Evolutionary conservation across 2,797 vertebrate species (phyloP).

Genomic region (Tinamus major): DNA sequence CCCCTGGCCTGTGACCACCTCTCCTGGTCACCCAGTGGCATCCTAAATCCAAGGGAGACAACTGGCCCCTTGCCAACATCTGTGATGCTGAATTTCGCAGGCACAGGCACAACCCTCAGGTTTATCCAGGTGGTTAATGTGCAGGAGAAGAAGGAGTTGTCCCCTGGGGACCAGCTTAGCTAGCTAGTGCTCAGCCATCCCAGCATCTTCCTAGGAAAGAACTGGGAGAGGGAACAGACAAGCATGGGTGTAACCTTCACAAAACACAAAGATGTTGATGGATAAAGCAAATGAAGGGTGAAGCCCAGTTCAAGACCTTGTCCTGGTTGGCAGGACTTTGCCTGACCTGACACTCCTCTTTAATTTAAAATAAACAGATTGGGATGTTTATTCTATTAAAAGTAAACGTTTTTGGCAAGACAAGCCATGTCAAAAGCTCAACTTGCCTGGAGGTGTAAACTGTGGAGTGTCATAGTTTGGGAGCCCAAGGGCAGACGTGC

Average conservation of each 20-base stretch:
- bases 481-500: neutral
- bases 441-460: neutral
- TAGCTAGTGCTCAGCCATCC: too few relatives aligned
- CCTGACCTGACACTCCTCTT: neutral
- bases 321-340: neutral
- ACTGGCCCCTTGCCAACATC: neutral
- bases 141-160: neutral
- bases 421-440: neutral
- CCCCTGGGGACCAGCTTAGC: neutral
- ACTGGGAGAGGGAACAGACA: neutral
- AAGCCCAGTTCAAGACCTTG: neutral
- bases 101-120: too few relatives aligned
- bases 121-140: too few relatives aligned
- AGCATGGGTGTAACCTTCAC: neutral
- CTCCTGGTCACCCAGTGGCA: neutral
- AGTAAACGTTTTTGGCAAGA: neutral
- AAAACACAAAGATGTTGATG: neutral
- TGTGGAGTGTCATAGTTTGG: accelerated
- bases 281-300: neutral
- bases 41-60: too few relatives aligned
- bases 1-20: too few relatives aligned
- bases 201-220: neutral
- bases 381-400: neutral
- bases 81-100: neutral
- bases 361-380: too few relatives aligned